phyloP scores from a whole-genome alignment of 2,113 vertebrate genomes.

The Oplegnathus fasciatus region DNA sequence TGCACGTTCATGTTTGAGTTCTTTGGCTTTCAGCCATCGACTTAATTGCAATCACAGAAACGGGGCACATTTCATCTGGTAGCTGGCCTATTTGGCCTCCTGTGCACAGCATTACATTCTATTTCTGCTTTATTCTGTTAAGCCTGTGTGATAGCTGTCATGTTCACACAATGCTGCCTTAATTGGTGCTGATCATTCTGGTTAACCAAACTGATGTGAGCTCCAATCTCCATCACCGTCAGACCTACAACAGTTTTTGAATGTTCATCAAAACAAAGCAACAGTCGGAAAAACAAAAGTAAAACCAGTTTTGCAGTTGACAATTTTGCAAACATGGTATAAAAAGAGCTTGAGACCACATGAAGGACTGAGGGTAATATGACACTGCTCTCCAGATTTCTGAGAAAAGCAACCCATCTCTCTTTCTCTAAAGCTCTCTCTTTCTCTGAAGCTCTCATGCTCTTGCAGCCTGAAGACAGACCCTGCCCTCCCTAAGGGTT shows the following conservation, averaged over 20 bases:
- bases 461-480: conserved; percentile 55
- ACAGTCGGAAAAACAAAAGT: conserved; percentile 48
- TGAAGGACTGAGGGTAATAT: conserved; percentile 65
- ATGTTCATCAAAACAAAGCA: conserved; percentile 19
- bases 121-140: conserved; percentile 1
- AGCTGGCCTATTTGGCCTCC: conserved; percentile 32
- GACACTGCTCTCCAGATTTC: conserved; percentile 72
- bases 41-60: conserved; percentile 65
- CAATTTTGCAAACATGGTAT: conserved; percentile 58
- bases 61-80: conserved; percentile 53
- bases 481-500: conserved; percentile 51
- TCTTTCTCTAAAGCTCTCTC: conserved; percentile 49
- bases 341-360: conserved; percentile 74
- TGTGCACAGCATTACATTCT: conserved; percentile 37
- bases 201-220: neutral
- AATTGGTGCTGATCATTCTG: neutral
- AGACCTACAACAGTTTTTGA: neutral
- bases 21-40: conserved; percentile 44
- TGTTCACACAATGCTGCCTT: conserved; percentile 1
- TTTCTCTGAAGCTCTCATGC: conserved; percentile 31
- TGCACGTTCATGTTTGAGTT: conserved; percentile 30
- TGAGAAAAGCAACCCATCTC: conserved; percentile 71
- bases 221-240: neutral
- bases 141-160: conserved; percentile 2
- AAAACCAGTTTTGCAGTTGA: conserved; percentile 63